phyloP scores from a whole-genome alignment of 2,888 invertebrate genomes.

The Crepidodera aurea region DNA sequence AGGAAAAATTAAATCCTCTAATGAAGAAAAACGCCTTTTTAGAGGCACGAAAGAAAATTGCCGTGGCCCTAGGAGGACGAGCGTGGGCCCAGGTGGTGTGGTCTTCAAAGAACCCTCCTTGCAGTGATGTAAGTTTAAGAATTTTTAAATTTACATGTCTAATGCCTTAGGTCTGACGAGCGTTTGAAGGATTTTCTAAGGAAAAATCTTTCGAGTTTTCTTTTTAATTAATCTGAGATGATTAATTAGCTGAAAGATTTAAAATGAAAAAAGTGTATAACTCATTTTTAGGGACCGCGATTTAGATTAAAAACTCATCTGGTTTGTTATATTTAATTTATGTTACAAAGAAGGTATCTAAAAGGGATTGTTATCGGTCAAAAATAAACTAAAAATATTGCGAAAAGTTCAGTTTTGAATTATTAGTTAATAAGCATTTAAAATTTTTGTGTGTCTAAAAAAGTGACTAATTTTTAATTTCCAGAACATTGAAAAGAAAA shows the following conservation, averaged over 20 bases:
- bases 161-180: constrained; percentile 52
- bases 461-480: too few species aligned
- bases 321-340: too few species aligned
- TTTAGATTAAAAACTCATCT: constrained; percentile 11
- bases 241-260: constrained; percentile 37
- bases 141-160: constrained; percentile 58
- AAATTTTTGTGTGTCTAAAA: too few species aligned
- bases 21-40: constrained; percentile 62
- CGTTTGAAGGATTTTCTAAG: constrained; percentile 42
- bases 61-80: constrained; percentile 40
- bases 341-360: too few species aligned
- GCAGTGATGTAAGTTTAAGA: constrained; percentile 35
- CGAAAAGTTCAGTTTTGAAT: too few species aligned
- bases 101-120: constrained; percentile 38
- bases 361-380: too few species aligned
- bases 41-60: constrained; percentile 56
- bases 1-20: constrained; percentile 63
- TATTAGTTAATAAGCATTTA: too few species aligned
- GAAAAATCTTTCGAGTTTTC: constrained; percentile 36
- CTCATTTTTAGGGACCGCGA: constrained; percentile 8
- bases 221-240: constrained; percentile 38
- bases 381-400: too few species aligned
- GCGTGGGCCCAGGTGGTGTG: constrained; percentile 47
- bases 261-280: constrained; percentile 20
- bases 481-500: too few species aligned